Evolutionary conservation across 2,113 vertebrate species (phyloP).

Genomic region (Lutjanus erythropterus): DNA sequence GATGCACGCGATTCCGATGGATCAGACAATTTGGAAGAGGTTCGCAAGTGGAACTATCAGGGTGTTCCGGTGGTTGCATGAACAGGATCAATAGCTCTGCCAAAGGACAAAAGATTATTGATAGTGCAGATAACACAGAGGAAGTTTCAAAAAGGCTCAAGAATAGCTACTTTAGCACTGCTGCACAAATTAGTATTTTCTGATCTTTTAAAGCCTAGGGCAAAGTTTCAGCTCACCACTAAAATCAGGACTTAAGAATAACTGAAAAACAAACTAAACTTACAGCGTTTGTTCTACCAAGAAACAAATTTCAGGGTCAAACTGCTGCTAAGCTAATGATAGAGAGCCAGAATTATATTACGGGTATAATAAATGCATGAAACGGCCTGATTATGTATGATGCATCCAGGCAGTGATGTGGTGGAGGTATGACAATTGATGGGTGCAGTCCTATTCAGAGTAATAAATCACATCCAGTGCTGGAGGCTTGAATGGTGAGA

Average conservation of each 20-base stretch:
- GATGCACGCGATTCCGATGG: too few relatives aligned
- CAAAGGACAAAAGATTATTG: neutral
- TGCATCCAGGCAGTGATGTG: neutral
- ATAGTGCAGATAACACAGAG: neutral
- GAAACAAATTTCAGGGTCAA: too few relatives aligned
- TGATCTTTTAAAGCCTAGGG: neutral
- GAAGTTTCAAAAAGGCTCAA: neutral
- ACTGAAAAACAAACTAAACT: neutral
- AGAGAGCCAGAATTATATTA: neutral
- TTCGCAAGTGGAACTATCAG: too few relatives aligned
- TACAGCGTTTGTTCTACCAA: neutral
- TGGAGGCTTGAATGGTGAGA: neutral
- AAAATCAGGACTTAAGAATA: neutral
- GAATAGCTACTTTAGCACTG: neutral
- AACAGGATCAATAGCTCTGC: neutral
- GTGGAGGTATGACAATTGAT: neutral
- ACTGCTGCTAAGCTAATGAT: neutral
- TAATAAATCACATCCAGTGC: constrained; percentile 40
- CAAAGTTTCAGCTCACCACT: neutral
- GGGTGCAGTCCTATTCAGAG: constrained; percentile 2
- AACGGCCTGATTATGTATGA: neutral
- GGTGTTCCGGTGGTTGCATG: neutral
- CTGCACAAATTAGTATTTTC: too few relatives aligned
- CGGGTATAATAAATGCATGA: neutral
- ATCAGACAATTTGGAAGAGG: too few relatives aligned